Evolutionary conservation across 2,888 invertebrate species (phyloP).

Genomic region (Ophioninae sp.): DNA sequence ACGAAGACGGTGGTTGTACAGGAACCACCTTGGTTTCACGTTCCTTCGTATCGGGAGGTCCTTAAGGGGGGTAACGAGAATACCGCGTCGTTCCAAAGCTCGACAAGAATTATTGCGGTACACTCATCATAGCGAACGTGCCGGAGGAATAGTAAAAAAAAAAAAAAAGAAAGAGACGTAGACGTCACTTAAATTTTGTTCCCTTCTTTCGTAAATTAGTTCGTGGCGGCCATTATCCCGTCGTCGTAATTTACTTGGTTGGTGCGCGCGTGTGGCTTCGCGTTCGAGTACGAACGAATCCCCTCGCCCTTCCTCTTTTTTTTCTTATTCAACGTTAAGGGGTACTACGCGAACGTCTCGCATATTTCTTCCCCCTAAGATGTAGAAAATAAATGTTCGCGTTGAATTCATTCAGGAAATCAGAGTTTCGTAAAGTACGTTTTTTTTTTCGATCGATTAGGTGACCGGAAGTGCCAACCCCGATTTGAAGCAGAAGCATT

Average conservation of each 20-base stretch:
- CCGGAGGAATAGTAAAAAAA: slow-evolving; percentile 29
- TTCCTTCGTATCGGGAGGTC: slow-evolving; percentile 16
- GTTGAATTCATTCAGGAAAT: too few species aligned
- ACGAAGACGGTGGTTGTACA: slow-evolving; percentile 20
- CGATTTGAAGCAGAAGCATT: too few species aligned
- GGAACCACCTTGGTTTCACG: slow-evolving; percentile 32
- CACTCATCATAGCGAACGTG: slow-evolving; percentile 51
- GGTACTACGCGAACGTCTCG: not conserved
- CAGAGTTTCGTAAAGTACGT: too few species aligned
- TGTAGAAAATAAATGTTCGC: not conserved
- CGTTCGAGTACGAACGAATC: not conserved
- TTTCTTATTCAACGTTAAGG: slow-evolving; percentile 11
- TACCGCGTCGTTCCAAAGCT: slow-evolving; percentile 41
- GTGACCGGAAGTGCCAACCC: too few species aligned
- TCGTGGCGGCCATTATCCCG: slow-evolving; percentile 54
- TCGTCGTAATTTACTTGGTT: slow-evolving; percentile 58
- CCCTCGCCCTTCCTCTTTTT: slow-evolving; percentile 6
- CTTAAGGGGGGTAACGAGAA: slow-evolving; percentile 16
- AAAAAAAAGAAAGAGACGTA: slow-evolving; percentile 59
- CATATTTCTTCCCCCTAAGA: slow-evolving; percentile 19
- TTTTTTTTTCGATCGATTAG: too few species aligned
- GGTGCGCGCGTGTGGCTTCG: slow-evolving; percentile 14
- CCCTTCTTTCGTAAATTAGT: slow-evolving; percentile 42
- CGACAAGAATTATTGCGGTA: slow-evolving; percentile 56
- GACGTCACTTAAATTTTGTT: slow-evolving; percentile 68